Evolutionary conservation across 2,797 vertebrate species (phyloP).

Genomic region (Poeciliopsis paucimaculata): DNA sequence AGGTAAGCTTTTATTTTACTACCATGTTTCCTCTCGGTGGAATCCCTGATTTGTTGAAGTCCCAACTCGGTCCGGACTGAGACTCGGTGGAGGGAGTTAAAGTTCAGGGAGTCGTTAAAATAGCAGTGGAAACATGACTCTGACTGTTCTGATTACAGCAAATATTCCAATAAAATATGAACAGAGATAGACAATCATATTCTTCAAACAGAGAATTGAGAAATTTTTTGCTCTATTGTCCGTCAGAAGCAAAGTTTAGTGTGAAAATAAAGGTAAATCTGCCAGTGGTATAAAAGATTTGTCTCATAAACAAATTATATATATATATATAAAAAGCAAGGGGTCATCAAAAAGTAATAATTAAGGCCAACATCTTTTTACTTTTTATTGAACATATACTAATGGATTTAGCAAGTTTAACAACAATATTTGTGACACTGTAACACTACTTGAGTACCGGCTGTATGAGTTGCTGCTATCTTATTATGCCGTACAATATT

Average conservation of each 20-base stretch:
- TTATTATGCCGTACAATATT: slow-evolving; percentile 65
- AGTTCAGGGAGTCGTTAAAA: not conserved
- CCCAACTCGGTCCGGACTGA: not conserved
- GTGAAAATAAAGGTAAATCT: not conserved
- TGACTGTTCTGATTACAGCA: not conserved
- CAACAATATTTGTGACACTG: slow-evolving; percentile 72
- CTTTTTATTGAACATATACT: slow-evolving; percentile 52
- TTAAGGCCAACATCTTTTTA: not conserved
- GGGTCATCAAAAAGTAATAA: not conserved
- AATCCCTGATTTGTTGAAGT: not conserved
- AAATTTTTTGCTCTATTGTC: not conserved
- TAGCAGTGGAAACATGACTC: not conserved
- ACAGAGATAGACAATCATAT: not conserved
- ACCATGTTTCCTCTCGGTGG: not conserved
- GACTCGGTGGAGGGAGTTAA: not conserved
- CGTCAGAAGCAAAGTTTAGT: not conserved
- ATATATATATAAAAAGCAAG: not conserved
- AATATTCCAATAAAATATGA: not conserved
- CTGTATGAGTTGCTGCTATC: slow-evolving; percentile 70
- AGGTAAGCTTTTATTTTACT: not conserved
- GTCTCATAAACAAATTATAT: not conserved
- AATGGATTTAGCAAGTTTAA: slow-evolving; percentile 48
- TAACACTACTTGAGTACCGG: slow-evolving; percentile 66
- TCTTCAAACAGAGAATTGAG: not conserved
- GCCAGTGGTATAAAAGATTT: not conserved